Conservation (phyloP, 2,797 vertebrate species). For the Uromys caudimaculatus region DNA sequence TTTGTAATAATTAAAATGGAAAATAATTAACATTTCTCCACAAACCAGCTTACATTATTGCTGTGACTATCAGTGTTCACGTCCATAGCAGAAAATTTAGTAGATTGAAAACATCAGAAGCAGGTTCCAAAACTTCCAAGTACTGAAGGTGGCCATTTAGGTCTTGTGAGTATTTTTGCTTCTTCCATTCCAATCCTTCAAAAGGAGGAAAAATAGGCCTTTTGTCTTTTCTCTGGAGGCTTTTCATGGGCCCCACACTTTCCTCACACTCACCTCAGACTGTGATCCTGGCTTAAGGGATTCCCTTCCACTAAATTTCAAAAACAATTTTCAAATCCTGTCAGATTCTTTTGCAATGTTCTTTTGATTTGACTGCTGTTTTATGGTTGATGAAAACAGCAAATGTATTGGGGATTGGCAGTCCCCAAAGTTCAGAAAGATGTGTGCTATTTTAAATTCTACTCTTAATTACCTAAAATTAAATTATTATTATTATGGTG, state of each 20-base stretch:
- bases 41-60: not conserved
- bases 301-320: constrained; percentile 64
- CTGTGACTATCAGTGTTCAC: not conserved
- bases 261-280: constrained; percentile 28
- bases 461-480: not conserved
- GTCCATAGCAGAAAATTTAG: not conserved
- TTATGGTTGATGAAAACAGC: constrained; percentile 21
- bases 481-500: not conserved
- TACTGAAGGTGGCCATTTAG: not conserved
- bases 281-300: constrained; percentile 49
- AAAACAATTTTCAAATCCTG: constrained; percentile 67
- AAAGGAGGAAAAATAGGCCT: not conserved
- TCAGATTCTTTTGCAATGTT: constrained; percentile 20
- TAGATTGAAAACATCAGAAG: constrained; percentile 4
- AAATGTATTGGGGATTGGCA: constrained; percentile 18
- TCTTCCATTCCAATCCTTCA: constrained; percentile 14
- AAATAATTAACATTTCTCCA: not conserved
- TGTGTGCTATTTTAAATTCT: not conserved
- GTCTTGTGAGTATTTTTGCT: not conserved
- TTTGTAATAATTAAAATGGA: not conserved
- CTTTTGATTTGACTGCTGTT: not conserved
- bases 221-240: constrained; percentile 10
- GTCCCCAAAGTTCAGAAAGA: not conserved
- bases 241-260: not conserved
- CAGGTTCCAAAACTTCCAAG: not conserved